Evolutionary conservation across 2,113 vertebrate genomes (phyloP).

Genomic region (Chascanopsetta lugubris): DNA sequence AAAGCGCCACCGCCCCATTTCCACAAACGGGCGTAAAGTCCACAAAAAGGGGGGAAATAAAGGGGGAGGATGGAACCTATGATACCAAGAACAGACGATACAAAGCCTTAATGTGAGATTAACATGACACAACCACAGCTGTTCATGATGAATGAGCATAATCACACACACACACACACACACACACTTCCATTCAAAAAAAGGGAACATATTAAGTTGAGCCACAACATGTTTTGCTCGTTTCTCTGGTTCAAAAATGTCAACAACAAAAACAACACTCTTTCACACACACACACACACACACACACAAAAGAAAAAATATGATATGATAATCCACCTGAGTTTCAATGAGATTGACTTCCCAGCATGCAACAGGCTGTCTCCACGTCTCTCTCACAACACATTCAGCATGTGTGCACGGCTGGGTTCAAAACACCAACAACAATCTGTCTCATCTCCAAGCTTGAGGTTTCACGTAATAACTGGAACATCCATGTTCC

Average conservation of each 20-base stretch:
- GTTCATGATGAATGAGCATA: conserved; percentile 54
- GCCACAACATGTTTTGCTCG: conserved; percentile 34
- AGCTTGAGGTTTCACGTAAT: too few species aligned
- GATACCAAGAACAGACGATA: conserved; percentile 63
- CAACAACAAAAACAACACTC: conserved; percentile 50
- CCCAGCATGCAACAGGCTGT: conserved; percentile 31
- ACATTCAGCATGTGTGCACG: conserved; percentile 3
- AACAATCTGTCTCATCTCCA: neutral
- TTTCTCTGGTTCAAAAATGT: conserved; percentile 43
- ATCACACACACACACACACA: conserved; percentile 56
- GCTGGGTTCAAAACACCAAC: conserved; percentile 22
- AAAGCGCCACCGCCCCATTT: conserved; percentile 69
- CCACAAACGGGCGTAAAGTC: conserved; percentile 73
- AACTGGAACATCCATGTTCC: too few species aligned
- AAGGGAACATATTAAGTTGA: conserved; percentile 13
- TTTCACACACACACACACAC: too few species aligned
- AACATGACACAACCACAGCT: conserved; percentile 57
- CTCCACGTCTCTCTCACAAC: conserved; percentile 18
- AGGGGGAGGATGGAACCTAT: conserved; percentile 28
- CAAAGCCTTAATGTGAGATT: conserved; percentile 67
- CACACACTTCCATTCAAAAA: conserved; percentile 48
- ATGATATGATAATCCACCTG: conserved; percentile 72
- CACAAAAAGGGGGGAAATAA: conserved; percentile 54
- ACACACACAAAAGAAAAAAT: too few species aligned
- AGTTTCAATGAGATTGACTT: conserved; percentile 63